Percentiles rank a stretch among this genome's conserved stretches.
These are phyloP conservation scores for Gopherus flavomarginatus DNA, from an alignment of 2,113 vertebrate species.

Conservation along the genomic window DNA sequence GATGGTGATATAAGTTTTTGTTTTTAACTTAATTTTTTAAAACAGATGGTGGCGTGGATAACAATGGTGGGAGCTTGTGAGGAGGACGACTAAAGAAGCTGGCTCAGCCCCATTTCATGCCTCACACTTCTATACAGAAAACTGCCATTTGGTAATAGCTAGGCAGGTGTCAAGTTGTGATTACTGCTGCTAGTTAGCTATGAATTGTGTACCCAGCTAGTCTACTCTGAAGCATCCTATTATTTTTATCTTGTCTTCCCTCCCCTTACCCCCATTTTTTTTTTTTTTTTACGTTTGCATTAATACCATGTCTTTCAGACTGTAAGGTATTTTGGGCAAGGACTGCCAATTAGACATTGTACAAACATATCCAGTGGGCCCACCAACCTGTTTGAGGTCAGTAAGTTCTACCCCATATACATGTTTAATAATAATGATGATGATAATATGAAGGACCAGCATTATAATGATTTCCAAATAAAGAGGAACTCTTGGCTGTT, in stretches of 20 bases:
- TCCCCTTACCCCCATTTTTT: background rate
- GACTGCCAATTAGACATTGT: background rate
- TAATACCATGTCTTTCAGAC: background rate
- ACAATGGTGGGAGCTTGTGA: background rate
- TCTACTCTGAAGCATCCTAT: background rate
- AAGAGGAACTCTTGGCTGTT: background rate
- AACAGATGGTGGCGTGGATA: background rate
- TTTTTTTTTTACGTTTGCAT: background rate
- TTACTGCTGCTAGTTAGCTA: background rate
- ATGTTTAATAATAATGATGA: background rate
- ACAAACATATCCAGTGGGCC: background rate
- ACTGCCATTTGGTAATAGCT: background rate
- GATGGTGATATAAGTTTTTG: background rate
- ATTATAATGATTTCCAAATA: background rate
- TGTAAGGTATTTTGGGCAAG: background rate
- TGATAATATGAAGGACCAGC: background rate
- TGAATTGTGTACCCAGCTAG: background rate
- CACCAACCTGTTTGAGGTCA: background rate
- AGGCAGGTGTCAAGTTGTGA: background rate
- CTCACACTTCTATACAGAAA: background rate
- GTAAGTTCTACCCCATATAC: background rate
- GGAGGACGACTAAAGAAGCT: background rate
- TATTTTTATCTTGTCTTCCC: background rate
- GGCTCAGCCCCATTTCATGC: background rate
- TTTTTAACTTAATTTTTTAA: background rate